Percentiles rank a stretch among this genome's conserved stretches.
phyloP scores from a whole-genome alignment of 2,888 invertebrate genomes.

The Amphipyra berbera region DNA sequence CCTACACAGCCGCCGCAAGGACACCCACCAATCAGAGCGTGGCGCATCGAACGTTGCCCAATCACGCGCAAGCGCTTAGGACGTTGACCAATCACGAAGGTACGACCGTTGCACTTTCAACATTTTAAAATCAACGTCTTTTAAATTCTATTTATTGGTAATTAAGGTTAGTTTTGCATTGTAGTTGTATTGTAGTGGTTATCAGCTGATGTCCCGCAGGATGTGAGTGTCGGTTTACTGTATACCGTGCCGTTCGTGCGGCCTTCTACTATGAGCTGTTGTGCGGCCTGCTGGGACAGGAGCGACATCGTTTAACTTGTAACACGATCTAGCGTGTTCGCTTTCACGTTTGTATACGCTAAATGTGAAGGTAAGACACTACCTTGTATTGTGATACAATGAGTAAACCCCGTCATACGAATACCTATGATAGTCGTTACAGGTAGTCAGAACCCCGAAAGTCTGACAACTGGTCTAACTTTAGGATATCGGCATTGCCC shows the following conservation, averaged over 20 bases:
- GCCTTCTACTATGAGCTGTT: conserved; percentile 13
- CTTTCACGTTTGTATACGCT: neutral
- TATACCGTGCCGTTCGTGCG: too few species aligned
- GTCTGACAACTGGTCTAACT: too few species aligned
- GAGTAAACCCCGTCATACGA: too few species aligned
- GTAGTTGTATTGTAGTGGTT: too few species aligned
- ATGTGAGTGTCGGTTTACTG: conserved; percentile 3
- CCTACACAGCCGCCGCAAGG: conserved; percentile 60
- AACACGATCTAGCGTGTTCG: neutral
- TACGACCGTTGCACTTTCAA: conserved; percentile 44
- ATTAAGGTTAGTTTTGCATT: conserved; percentile 16
- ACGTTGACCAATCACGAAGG: conserved; percentile 41
- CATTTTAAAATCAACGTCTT: conserved; percentile 26
- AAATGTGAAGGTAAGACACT: too few species aligned
- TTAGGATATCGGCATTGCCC: too few species aligned
- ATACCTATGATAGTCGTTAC: too few species aligned
- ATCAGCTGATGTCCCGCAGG: conserved; percentile 16
- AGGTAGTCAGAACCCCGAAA: too few species aligned
- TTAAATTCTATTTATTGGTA: neutral
- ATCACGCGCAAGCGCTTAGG: conserved; percentile 53
- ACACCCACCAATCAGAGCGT: conserved; percentile 76
- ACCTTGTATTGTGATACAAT: too few species aligned
- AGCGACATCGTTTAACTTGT: conserved; percentile 12
- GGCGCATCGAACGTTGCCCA: conserved; percentile 65
- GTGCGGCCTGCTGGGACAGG: neutral